A percentile compares a stretch with the other conserved stretches of the same genome.
Conservation (phyloP, 2,113 vertebrate genomes). For the Petrocephalus zakoni region DNA sequence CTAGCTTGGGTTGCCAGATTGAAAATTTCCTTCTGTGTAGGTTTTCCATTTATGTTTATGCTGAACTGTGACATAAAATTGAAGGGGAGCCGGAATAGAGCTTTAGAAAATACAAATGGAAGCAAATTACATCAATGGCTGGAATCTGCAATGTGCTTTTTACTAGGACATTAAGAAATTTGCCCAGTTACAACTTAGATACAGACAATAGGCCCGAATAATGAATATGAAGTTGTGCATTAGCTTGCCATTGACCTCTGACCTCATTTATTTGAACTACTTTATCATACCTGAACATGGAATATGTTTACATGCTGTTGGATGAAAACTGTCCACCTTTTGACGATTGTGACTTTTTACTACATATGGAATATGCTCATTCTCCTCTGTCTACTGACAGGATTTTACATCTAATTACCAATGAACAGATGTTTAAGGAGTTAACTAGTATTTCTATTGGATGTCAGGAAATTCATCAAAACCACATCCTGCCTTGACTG, state of each 20-base stretch:
- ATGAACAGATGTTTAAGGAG: background rate
- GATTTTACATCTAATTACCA: background rate
- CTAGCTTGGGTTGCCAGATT: background rate
- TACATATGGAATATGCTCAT: background rate
- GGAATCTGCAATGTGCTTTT: background rate
- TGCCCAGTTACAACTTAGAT: background rate
- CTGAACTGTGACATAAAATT: background rate
- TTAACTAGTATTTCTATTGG: background rate
- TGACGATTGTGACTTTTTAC: no score
- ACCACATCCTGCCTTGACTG: background rate
- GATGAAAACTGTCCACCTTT: no score
- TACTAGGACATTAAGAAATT: background rate
- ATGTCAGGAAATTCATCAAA: background rate
- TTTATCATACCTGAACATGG: background rate
- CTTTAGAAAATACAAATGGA: background rate
- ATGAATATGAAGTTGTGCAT: background rate
- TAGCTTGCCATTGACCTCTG: background rate
- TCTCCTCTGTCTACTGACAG: background rate
- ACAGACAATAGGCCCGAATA: background rate
- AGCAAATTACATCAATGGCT: background rate
- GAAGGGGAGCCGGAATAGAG: background rate
- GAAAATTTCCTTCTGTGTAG: background rate
- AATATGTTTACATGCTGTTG: background rate
- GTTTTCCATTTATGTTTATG: background rate
- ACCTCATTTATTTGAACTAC: background rate